These are phyloP conservation scores for Labeo calbasu DNA, from an alignment of 2,797 vertebrate genomes.

Conservation along the genomic window DNA sequence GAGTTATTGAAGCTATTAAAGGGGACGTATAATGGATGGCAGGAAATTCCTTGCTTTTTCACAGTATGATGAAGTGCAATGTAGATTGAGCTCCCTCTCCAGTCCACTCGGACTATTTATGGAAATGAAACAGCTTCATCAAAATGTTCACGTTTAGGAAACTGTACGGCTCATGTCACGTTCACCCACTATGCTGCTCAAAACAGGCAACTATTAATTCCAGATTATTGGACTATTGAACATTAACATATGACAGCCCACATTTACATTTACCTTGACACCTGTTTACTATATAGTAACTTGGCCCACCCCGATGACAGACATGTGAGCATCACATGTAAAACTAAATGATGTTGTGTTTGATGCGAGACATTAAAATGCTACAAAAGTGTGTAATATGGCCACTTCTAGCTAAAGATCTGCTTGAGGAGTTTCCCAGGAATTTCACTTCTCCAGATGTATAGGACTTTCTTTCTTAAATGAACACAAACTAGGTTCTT, in stretches of 20 bases:
- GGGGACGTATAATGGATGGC: neutral
- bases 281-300: neutral
- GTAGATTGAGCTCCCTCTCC: constrained; percentile 1
- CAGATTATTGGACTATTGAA: neutral
- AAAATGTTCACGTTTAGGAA: constrained; percentile 9
- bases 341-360: neutral
- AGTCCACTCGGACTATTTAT: neutral
- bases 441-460: neutral
- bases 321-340: too few relatives aligned
- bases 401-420: neutral
- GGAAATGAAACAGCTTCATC: neutral
- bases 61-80: neutral
- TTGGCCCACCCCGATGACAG: neutral
- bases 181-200: neutral
- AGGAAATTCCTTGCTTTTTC: constrained; percentile 3
- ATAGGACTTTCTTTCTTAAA: neutral
- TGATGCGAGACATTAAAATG: neutral
- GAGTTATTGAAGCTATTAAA: constrained; percentile 33
- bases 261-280: neutral
- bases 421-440: neutral
- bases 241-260: neutral
- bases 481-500: neutral
- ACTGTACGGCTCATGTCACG: neutral
- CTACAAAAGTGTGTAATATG: neutral
- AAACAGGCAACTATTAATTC: neutral